These are phyloP conservation scores for Micrasema minimum DNA, from an alignment of 1,140 invertebrate species.

Conservation along the genomic window DNA sequence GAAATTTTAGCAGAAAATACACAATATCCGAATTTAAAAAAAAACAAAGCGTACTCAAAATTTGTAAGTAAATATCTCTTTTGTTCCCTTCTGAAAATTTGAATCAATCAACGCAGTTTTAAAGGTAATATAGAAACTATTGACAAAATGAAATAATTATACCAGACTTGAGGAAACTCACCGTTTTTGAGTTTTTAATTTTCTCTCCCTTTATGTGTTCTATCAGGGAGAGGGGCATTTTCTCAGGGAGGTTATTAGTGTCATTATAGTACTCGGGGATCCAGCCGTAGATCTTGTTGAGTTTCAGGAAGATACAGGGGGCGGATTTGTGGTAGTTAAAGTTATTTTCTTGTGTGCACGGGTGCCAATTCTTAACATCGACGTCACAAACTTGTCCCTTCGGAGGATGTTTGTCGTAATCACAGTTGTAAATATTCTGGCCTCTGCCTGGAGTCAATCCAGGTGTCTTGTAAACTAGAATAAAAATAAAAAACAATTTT, in stretches of 20 bases:
- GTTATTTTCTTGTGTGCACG: constrained; percentile 76
- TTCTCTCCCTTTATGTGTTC: constrained; percentile 69
- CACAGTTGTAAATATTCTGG: constrained; percentile 75
- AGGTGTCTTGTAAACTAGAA: constrained; percentile 75
- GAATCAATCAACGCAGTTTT: too few relatives aligned
- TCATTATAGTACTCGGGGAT: constrained; percentile 77
- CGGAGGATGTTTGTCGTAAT: constrained; percentile 70
- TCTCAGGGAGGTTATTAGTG: constrained; percentile 67
- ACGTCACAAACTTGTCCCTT: constrained; percentile 79
- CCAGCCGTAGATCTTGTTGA: constrained; percentile 86
- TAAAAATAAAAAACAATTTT: background rate
- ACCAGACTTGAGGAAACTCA: too few relatives aligned
- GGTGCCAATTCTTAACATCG: constrained; percentile 71
- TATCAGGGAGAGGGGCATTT: constrained; percentile 75
- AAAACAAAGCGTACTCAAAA: too few relatives aligned
- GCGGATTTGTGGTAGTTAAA: constrained; percentile 81
- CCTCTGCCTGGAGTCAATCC: constrained; percentile 73
- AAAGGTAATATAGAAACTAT: too few relatives aligned
- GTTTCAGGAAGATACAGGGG: constrained; percentile 85
- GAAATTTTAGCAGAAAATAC: too few relatives aligned
- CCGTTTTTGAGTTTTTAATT: constrained; percentile 57
- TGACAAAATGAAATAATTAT: too few relatives aligned
- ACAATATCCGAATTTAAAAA: too few relatives aligned
- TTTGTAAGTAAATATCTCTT: too few relatives aligned
- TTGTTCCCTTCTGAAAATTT: too few relatives aligned